These are phyloP conservation scores for Holacanthella duospinosa DNA, from an alignment of 2,888 invertebrate genomes.

Conservation along the genomic window DNA sequence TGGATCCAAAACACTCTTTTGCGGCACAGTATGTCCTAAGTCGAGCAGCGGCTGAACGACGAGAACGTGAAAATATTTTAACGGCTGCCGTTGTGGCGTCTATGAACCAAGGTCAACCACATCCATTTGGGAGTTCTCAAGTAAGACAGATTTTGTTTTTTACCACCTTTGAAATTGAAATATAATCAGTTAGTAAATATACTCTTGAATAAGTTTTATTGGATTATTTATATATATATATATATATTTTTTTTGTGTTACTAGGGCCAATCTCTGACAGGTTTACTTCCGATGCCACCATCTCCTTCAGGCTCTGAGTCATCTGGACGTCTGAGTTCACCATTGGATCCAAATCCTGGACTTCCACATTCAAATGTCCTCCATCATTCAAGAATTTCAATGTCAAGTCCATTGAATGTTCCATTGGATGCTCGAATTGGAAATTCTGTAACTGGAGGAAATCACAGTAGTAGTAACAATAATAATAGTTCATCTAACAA, in stretches of 20 bases:
- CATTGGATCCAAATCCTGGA: slow-evolving; percentile 28
- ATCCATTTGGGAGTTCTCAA: slow-evolving; percentile 20
- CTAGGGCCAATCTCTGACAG: slow-evolving; percentile 29
- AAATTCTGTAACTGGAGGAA: slow-evolving; percentile 17
- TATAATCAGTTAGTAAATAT: neutral
- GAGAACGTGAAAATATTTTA: slow-evolving; percentile 67
- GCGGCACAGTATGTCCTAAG: slow-evolving; percentile 87
- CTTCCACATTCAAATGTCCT: slow-evolving; percentile 30
- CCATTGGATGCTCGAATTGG: slow-evolving; percentile 29
- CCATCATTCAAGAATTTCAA: slow-evolving; percentile 33
- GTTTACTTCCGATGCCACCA: slow-evolving; percentile 34
- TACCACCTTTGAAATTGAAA: neutral
- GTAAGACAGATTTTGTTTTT: too few species aligned
- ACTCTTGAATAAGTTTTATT: neutral
- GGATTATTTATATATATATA: neutral
- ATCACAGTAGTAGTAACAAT: slow-evolving; percentile 22
- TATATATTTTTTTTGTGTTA: neutral
- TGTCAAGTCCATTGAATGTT: slow-evolving; percentile 34
- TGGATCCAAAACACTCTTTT: slow-evolving; percentile 93
- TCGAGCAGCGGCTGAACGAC: slow-evolving; percentile 77
- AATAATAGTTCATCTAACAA: slow-evolving; percentile 8
- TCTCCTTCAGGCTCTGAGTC: slow-evolving; percentile 38
- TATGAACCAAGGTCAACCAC: slow-evolving; percentile 44
- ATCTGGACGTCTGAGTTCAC: slow-evolving; percentile 36
- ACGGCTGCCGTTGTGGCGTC: slow-evolving; percentile 41